These are phyloP conservation scores for Calypte anna DNA, from an alignment of 2,113 vertebrate genomes.

Conservation along the genomic window DNA sequence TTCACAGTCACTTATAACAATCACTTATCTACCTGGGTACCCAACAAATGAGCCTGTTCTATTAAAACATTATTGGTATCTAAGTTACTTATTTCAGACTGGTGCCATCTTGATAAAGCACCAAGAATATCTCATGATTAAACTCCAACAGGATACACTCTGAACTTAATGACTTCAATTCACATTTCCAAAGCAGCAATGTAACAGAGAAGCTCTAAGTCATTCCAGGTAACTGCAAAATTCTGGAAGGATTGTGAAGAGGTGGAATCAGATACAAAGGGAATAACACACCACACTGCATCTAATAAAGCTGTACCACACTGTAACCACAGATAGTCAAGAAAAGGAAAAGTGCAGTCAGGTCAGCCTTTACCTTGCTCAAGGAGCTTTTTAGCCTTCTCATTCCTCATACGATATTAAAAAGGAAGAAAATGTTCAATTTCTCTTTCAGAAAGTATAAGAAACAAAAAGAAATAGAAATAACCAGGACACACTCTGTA, in stretches of 20 bases:
- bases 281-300: background rate
- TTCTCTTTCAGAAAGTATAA: background rate
- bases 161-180: background rate
- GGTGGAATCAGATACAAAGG: background rate
- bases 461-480: no score
- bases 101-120: background rate
- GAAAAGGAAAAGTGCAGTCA: background rate
- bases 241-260: background rate
- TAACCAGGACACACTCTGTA: no score
- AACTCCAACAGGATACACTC: background rate
- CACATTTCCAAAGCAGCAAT: background rate
- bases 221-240: background rate
- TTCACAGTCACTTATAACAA: background rate
- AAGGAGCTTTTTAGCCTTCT: background rate
- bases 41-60: background rate
- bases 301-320: background rate
- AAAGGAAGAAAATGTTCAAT: background rate
- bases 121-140: background rate
- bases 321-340: background rate
- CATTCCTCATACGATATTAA: background rate
- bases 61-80: background rate
- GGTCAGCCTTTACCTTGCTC: background rate
- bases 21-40: background rate
- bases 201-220: background rate
- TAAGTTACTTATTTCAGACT: background rate